Conservation (phyloP, 2,797 vertebrate genomes). For the Karalla daura region DNA sequence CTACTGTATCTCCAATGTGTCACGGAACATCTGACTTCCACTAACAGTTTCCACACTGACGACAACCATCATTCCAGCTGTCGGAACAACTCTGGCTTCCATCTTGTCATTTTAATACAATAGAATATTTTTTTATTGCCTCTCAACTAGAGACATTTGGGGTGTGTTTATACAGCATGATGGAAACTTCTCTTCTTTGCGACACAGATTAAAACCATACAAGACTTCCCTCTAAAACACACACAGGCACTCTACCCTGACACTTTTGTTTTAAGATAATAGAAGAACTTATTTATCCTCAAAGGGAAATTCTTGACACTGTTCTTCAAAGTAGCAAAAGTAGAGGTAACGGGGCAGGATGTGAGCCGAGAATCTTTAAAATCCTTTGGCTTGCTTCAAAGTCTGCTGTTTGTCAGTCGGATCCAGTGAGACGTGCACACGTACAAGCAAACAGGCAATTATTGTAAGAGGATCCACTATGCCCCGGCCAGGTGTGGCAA, state of each 20-base stretch:
- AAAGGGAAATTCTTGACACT: background rate
- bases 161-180: background rate
- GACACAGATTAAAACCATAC: background rate
- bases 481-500: background rate
- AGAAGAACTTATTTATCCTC: too few species aligned
- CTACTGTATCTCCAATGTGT: constrained; percentile 1
- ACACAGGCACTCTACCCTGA: background rate
- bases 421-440: background rate
- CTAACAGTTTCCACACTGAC: constrained; percentile 25
- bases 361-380: background rate
- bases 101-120: constrained; percentile 8
- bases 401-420: background rate
- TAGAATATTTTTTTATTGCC: constrained; percentile 18
- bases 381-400: background rate
- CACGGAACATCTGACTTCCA: constrained; percentile 15
- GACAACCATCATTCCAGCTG: constrained; percentile 11
- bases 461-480: background rate
- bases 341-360: background rate
- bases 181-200: constrained; percentile 14
- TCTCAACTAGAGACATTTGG: constrained; percentile 1
- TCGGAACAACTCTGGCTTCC: constrained; percentile 5
- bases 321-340: constrained; percentile 5
- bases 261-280: too few species aligned
- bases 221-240: background rate
- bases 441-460: background rate